Percentiles rank a stretch among this genome's conserved stretches.
phyloP scores from a whole-genome alignment of 2,888 invertebrate species.

The Amblyjoppa fuscipennis region DNA sequence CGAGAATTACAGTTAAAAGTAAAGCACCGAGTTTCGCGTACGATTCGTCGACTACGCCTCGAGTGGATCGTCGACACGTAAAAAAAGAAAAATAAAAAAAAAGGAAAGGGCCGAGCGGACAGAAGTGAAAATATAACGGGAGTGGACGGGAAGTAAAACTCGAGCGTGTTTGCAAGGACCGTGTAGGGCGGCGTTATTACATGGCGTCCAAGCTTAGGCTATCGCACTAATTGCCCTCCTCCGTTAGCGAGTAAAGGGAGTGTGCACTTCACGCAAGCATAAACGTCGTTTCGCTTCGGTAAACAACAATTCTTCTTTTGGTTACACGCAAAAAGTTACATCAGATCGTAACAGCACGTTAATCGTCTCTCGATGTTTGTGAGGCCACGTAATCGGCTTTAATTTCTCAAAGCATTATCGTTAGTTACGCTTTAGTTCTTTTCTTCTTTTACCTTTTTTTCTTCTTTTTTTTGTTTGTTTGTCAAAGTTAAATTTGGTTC shows the following conservation, averaged over 20 bases:
- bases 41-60: not conserved
- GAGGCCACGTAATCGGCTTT: slow-evolving; percentile 11
- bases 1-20: not conserved
- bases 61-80: not conserved
- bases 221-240: slow-evolving; percentile 50
- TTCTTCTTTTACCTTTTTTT: not conserved
- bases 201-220: slow-evolving; percentile 48
- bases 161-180: slow-evolving; percentile 23
- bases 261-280: slow-evolving; percentile 55
- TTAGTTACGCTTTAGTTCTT: not conserved
- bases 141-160: not conserved
- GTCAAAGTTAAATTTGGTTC: not conserved
- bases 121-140: slow-evolving; percentile 24
- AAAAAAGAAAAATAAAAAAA: not conserved
- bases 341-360: slow-evolving; percentile 20
- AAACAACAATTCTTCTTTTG: slow-evolving; percentile 57
- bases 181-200: slow-evolving; percentile 38
- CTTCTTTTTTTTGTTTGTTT: not conserved
- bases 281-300: slow-evolving; percentile 60
- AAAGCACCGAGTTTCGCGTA: slow-evolving; percentile 11
- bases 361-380: not conserved
- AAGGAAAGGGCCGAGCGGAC: not conserved
- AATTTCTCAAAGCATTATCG: not conserved
- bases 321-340: slow-evolving; percentile 22
- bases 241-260: slow-evolving; percentile 49